These are phyloP conservation scores for Onychostruthus taczanowskii DNA, from an alignment of 2,113 vertebrate species.

Conservation along the genomic window DNA sequence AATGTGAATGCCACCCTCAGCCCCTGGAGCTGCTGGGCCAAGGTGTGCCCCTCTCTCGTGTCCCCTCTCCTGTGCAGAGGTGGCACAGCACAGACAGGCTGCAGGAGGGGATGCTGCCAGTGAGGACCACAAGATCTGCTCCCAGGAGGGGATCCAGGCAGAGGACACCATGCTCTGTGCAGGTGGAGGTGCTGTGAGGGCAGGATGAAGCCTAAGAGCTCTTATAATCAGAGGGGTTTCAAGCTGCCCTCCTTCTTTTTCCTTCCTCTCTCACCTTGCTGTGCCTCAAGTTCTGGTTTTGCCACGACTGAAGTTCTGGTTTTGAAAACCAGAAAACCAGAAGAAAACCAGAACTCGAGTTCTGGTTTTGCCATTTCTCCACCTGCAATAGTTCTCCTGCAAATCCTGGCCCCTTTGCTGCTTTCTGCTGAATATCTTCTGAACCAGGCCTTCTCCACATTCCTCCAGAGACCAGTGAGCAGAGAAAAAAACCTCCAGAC, in stretches of 20 bases:
- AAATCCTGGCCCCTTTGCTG: background rate
- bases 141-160: slow-evolving; percentile 35
- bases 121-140: slow-evolving; percentile 66
- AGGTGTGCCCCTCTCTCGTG: background rate
- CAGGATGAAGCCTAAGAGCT: slow-evolving; percentile 71
- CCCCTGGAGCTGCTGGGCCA: background rate
- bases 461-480: background rate
- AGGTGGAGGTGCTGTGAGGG: slow-evolving; percentile 66
- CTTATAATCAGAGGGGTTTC: background rate
- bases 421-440: background rate
- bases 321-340: background rate
- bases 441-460: background rate
- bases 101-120: slow-evolving; percentile 55
- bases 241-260: background rate
- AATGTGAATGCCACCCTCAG: background rate
- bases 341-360: background rate
- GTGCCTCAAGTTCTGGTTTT: background rate
- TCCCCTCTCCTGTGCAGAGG: background rate
- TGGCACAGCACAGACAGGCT: background rate
- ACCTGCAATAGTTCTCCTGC: background rate
- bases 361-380: background rate
- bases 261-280: background rate
- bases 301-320: background rate
- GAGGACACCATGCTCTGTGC: slow-evolving; percentile 71
- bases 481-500: background rate